Conservation (phyloP, 2,888 invertebrate species). For the Chalcosyrphus nemorum region DNA sequence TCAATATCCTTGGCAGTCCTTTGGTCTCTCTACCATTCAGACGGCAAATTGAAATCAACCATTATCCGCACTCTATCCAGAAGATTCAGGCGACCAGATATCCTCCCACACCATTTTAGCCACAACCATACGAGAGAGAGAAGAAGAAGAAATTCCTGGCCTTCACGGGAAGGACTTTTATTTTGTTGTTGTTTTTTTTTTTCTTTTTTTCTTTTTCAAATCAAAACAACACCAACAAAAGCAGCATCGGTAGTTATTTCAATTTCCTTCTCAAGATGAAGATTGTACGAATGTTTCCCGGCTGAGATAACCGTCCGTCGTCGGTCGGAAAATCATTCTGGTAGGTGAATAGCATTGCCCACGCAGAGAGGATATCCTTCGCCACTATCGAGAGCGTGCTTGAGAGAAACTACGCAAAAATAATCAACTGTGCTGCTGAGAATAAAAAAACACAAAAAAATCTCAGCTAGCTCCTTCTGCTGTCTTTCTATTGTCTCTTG, state of each 20-base stretch:
- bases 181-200: no score
- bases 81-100: conserved; percentile 42
- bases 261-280: conserved; percentile 60
- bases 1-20: conserved; percentile 41
- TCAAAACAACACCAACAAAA: conserved; percentile 47
- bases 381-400: neutral
- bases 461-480: conserved; percentile 16
- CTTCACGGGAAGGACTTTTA: no score
- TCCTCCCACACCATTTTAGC: neutral
- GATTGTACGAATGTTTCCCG: conserved; percentile 26
- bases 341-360: conserved; percentile 28
- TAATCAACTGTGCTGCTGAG: conserved; percentile 35
- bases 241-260: conserved; percentile 51
- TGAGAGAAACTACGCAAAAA: conserved; percentile 15
- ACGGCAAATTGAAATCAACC: conserved; percentile 62
- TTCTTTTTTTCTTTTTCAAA: conserved; percentile 19
- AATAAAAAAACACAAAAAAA: conserved; percentile 19
- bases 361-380: neutral
- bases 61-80: conserved; percentile 51
- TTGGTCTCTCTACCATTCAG: conserved; percentile 33
- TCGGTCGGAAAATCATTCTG: conserved; percentile 16
- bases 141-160: conserved; percentile 1
- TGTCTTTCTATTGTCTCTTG: conserved; percentile 56
- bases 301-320: conserved; percentile 45
- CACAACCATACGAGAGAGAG: conserved; percentile 14